These are phyloP conservation scores for Cynoglossus semilaevis DNA, from an alignment of 2,113 vertebrate genomes.

Conservation along the genomic window DNA sequence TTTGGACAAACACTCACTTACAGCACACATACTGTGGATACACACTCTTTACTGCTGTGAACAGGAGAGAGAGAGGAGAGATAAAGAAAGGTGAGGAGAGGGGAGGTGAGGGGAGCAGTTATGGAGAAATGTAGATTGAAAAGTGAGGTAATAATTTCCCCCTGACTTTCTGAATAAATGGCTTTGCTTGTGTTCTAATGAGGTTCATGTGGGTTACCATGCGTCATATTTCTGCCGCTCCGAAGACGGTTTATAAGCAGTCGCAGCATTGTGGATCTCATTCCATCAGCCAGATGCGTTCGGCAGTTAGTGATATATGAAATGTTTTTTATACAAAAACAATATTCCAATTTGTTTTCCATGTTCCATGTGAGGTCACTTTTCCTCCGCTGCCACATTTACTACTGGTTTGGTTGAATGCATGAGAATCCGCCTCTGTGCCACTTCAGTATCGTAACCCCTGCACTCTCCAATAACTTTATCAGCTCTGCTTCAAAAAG, in stretches of 20 bases:
- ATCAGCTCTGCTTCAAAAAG: constrained; percentile 19
- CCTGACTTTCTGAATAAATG: constrained; percentile 71
- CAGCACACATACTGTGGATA: constrained; percentile 20
- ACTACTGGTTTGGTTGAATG: not conserved
- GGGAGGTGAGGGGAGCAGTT: constrained; percentile 4
- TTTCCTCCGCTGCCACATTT: constrained; percentile 18
- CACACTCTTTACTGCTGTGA: constrained; percentile 57
- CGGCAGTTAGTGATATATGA: constrained; percentile 61
- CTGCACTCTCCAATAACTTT: constrained; percentile 22
- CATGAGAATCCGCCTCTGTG: not conserved
- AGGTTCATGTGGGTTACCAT: constrained; percentile 66
- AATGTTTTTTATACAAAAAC: constrained; percentile 41
- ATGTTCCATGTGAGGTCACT: constrained; percentile 23
- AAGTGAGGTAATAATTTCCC: constrained; percentile 61
- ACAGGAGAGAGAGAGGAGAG: constrained; percentile 23
- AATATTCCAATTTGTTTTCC: constrained; percentile 53
- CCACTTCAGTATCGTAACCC: constrained; percentile 7
- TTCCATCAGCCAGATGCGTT: constrained; percentile 62
- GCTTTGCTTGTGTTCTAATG: constrained; percentile 73
- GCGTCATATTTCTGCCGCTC: constrained; percentile 64
- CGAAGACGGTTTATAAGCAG: constrained; percentile 64
- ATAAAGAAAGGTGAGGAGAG: constrained; percentile 8
- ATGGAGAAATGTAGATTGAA: constrained; percentile 43
- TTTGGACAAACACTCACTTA: constrained; percentile 31
- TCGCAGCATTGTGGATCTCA: constrained; percentile 62